Base-by-base conservation (phyloP, 2,113 vertebrate genomes). In the Apodemus speciosus region DNA sequence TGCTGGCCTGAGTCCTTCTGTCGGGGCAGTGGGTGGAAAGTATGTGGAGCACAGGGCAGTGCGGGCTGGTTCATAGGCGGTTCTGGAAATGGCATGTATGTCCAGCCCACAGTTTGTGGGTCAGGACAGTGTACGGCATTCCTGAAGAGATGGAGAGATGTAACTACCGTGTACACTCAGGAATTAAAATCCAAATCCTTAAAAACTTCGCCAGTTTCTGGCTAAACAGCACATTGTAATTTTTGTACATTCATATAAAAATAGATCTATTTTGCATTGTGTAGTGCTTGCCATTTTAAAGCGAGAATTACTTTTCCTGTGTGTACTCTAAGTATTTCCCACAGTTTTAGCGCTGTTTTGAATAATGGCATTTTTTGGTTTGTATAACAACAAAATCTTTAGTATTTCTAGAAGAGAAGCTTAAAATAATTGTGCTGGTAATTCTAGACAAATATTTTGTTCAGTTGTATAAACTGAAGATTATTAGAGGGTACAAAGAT, bases 391-490 rank as follows among this genome's bases (percentile, higher is more conserved):
- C 46, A 71, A 91, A 38, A 69, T n/a, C 32, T 30, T 58, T 92
- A 71, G 25, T 49, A 21, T 73, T 91, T 95, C 43, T 71, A 73
- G 73, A 91, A 49, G 73, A 93, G 58, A 64, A 86, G 21, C n/a
- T 89, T 58, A 15, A 89, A 81, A 51, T 87, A 58, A 49, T 76
- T 69, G 62, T 46, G 49, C n/a, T 69, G 14, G 71, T 81, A 72
- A 89, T 27, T 86, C 40, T 51, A 72, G 76, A 88, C 21, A 87
- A 76, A 27, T n/a, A 32, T 88, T 90, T 90, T 92, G n/a, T 30
- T 71, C 38, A 73, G 3, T 68, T 92, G 40, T 79, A 14, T 68
- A 80, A 84, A 80, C 30, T 66, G 32, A 88, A 62, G 58, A 53
- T 73, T 60, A 27, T 89, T 86, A 46, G 30, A 64, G 73, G 14